Conservation (phyloP, 2,113 vertebrate species). For the Jaculus jaculus region DNA sequence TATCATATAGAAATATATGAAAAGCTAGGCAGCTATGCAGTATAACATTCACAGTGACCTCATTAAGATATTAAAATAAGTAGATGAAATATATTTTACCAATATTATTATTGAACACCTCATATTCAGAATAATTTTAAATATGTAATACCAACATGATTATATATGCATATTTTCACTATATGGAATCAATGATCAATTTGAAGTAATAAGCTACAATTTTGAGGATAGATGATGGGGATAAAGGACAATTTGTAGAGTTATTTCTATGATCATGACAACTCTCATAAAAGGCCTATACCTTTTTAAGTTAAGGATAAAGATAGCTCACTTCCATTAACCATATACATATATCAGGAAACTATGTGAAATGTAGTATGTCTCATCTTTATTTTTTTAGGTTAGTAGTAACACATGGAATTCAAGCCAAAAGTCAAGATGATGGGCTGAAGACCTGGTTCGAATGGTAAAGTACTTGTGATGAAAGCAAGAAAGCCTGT, state of each 20-base stretch:
- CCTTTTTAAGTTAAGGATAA: neutral
- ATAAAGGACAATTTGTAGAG: neutral
- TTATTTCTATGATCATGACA: neutral
- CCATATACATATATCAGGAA: neutral
- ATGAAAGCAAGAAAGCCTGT: too few relatives aligned
- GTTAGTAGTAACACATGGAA: neutral
- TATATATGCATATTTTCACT: neutral
- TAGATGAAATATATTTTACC: neutral
- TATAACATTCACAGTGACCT: neutral
- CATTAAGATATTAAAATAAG: neutral
- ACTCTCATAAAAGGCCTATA: neutral
- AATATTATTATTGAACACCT: neutral
- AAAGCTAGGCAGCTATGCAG: neutral
- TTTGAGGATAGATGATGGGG: neutral
- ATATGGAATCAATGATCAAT: neutral
- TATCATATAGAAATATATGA: neutral
- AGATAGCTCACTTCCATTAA: neutral
- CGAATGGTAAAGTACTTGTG: neutral
- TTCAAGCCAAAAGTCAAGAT: neutral
- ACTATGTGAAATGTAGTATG: neutral
- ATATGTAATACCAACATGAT: neutral
- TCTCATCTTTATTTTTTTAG: neutral
- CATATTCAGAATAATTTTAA: neutral
- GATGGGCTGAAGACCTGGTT: neutral
- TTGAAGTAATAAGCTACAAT: neutral